Evolutionary conservation across 2,888 invertebrate genomes (phyloP).

Genomic region (Acleris sparsana): DNA sequence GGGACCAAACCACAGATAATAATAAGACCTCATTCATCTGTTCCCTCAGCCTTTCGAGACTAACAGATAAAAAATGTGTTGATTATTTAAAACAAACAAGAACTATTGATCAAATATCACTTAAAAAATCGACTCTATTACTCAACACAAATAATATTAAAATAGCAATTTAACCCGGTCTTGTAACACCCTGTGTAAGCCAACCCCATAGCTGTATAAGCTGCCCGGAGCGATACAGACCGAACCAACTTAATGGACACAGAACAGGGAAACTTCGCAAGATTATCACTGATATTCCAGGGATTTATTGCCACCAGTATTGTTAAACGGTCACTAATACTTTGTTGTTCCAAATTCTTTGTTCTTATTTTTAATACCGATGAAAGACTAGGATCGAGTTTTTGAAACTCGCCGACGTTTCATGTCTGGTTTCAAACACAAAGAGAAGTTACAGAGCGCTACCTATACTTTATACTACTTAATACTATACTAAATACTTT

Average conservation of each 20-base stretch:
- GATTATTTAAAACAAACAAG: no score
- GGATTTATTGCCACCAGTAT: slow-evolving; percentile 62
- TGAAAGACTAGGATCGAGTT: not conserved
- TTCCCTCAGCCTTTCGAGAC: no score
- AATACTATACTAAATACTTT: no score
- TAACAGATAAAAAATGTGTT: no score
- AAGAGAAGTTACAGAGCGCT: not conserved
- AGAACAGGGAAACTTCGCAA: slow-evolving; percentile 54
- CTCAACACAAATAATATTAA: not conserved
- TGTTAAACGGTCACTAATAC: slow-evolving; percentile 57
- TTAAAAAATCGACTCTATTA: no score
- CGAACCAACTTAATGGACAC: slow-evolving; percentile 60
- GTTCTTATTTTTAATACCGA: slow-evolving; percentile 20
- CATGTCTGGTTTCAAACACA: not conserved
- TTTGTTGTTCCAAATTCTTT: slow-evolving; percentile 35
- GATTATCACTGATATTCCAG: slow-evolving; percentile 62
- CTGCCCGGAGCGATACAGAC: slow-evolving; percentile 48
- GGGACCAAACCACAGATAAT: no score
- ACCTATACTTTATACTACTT: no score
- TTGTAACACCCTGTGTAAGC: not conserved
- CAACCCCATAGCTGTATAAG: slow-evolving; percentile 30
- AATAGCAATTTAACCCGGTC: not conserved
- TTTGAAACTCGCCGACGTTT: not conserved
- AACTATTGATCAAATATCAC: no score
- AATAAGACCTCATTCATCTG: no score